A percentile compares a stretch with the other conserved stretches of the same genome.
These are phyloP conservation scores for Luidia sarsii DNA, from an alignment of 53 echinoderm and acorn worm species.

Conservation along the genomic window DNA sequence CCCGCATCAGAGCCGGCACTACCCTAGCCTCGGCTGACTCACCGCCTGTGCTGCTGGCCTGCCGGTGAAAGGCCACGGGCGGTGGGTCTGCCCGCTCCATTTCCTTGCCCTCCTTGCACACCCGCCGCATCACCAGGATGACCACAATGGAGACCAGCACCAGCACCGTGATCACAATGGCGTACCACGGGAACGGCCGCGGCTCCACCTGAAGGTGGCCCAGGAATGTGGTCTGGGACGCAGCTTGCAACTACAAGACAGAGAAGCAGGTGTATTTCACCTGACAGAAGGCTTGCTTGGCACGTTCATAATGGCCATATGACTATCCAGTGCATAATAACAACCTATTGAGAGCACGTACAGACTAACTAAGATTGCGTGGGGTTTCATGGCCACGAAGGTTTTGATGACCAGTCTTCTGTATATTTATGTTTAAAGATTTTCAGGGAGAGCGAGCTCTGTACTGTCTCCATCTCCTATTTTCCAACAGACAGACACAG, in stretches of 20 bases:
- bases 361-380: no score
- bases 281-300: no score
- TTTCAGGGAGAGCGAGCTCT: no score
- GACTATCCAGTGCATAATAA: no score
- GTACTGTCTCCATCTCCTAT: no score
- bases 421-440: no score
- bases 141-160: conserved; percentile 34
- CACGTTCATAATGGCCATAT: no score
- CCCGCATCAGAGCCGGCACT: neutral
- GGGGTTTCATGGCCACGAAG: no score
- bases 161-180: conserved; percentile 47
- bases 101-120: conserved; percentile 41
- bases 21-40: conserved; percentile 46
- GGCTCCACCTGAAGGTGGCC: conserved; percentile 18
- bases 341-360: no score
- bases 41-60: conserved; percentile 27
- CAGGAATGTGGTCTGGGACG: neutral
- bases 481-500: no score
- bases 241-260: conserved; percentile 11
- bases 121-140: conserved; percentile 26
- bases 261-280: no score
- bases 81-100: neutral
- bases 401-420: no score
- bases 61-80: conserved; percentile 27
- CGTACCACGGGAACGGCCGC: conserved; percentile 29